phyloP scores from a whole-genome alignment of 1,140 invertebrate species.

The Lineus longissimus region DNA sequence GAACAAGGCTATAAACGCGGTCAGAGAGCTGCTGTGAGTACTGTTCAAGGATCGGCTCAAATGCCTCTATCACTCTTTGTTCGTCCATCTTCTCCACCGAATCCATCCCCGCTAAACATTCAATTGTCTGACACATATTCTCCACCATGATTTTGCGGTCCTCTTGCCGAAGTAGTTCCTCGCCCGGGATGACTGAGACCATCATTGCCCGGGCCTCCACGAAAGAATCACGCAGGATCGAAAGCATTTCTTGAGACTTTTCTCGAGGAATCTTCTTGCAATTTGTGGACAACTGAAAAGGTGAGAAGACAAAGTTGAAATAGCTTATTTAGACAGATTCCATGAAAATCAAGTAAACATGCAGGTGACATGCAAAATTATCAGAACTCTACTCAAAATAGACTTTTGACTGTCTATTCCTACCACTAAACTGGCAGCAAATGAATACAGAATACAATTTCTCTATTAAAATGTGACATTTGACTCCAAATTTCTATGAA shows the following conservation, averaged over 20 bases:
- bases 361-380: too few species aligned
- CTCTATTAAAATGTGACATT: too few species aligned
- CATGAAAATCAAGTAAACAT: too few species aligned
- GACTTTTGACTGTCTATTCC: too few species aligned
- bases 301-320: too few species aligned
- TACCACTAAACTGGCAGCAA: too few species aligned
- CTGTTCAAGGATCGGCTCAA: neutral
- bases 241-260: neutral
- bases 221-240: neutral
- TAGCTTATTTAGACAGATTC: too few species aligned
- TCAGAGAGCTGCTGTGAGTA: constrained; percentile 4
- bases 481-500: too few species aligned
- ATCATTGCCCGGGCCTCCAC: neutral
- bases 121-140: constrained; percentile 4
- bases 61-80: neutral
- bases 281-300: too few species aligned
- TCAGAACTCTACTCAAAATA: too few species aligned
- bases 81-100: neutral
- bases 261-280: neutral
- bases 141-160: neutral
- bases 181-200: neutral
- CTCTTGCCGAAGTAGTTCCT: neutral
- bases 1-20: neutral
- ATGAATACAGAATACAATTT: too few species aligned
- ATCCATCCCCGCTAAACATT: neutral